Evolutionary conservation across 2,797 vertebrate genomes (phyloP).

Genomic region (Notolabrus celidotus): DNA sequence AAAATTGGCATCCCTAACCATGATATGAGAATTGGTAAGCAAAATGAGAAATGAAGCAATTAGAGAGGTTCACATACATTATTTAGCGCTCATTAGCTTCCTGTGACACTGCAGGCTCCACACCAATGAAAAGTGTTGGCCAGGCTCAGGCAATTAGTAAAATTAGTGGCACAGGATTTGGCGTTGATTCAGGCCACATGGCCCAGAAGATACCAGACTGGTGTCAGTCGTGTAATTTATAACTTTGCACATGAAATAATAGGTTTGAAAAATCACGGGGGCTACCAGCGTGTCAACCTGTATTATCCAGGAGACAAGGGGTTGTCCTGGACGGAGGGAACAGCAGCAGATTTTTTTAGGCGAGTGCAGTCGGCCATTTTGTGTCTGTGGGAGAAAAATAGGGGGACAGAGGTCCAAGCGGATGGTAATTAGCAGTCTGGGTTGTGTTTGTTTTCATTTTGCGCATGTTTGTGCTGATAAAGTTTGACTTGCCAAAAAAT

Average conservation of each 20-base stretch:
- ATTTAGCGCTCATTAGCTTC: constrained; percentile 91
- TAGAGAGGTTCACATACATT: constrained; percentile 89
- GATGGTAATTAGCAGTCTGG: constrained; percentile 86
- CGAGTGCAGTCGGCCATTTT: constrained; percentile 76
- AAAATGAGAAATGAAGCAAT: constrained; percentile 90
- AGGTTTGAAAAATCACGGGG: constrained; percentile 85
- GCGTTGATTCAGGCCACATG: constrained; percentile 88
- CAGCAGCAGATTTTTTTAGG: constrained; percentile 49
- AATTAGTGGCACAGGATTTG: constrained; percentile 90
- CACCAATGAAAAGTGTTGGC: constrained; percentile 88
- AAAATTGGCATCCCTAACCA: constrained; percentile 79
- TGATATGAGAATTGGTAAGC: constrained; percentile 86
- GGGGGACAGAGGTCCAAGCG: constrained; percentile 82
- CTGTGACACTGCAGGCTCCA: constrained; percentile 86
- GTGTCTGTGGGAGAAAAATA: constrained; percentile 71
- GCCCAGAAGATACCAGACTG: constrained; percentile 88
- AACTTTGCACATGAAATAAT: constrained; percentile 87
- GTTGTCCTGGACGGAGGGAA: constrained; percentile 69
- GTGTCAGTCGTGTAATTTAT: constrained; percentile 87
- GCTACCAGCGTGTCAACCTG: constrained; percentile 76
- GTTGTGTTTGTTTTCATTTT: constrained; percentile 89
- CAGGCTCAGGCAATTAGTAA: constrained; percentile 89
- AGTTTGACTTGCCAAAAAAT: constrained; percentile 88
- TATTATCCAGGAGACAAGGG: constrained; percentile 76
- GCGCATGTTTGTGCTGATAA: constrained; percentile 87